These are phyloP conservation scores for Rambutsinella grinnellia DNA, from an alignment of 2,888 invertebrate genomes.

Conservation along the genomic window DNA sequence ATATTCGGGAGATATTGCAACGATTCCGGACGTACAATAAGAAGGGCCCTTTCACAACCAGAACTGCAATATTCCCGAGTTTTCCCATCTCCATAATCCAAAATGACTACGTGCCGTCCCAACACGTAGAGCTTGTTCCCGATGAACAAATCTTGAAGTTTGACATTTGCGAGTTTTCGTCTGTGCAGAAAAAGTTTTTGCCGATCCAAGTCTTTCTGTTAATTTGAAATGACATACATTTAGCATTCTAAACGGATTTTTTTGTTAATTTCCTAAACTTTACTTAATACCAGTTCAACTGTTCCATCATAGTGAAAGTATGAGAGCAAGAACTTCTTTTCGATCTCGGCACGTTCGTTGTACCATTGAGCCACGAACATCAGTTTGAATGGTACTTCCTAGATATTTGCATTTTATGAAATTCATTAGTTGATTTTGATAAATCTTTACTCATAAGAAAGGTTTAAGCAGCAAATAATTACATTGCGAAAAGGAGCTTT, in stretches of 20 bases:
- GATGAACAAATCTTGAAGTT: constrained; percentile 44
- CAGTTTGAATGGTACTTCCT: constrained; percentile 54
- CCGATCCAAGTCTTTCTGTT: constrained; percentile 50
- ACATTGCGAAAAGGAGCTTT: constrained; percentile 52
- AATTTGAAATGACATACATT: not conserved
- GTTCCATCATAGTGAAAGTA: constrained; percentile 58
- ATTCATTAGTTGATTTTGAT: not conserved
- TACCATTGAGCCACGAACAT: constrained; percentile 55
- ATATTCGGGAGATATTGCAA: constrained; percentile 44
- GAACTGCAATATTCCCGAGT: constrained; percentile 48
- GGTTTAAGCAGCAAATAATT: no score
- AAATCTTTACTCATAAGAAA: not conserved
- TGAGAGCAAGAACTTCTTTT: constrained; percentile 45
- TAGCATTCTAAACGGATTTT: not conserved
- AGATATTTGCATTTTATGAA: not conserved
- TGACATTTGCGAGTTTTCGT: constrained; percentile 49
- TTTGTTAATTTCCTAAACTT: not conserved
- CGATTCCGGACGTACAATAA: constrained; percentile 55
- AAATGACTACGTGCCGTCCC: constrained; percentile 43
- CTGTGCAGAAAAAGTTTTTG: constrained; percentile 44
- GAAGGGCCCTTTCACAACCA: constrained; percentile 49
- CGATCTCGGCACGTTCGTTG: constrained; percentile 46
- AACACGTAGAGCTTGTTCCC: constrained; percentile 53
- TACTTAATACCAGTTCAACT: constrained; percentile 44
- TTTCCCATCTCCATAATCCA: constrained; percentile 55